phyloP scores from a whole-genome alignment of 2,797 vertebrate species.

The Spondyliosoma cantharus region DNA sequence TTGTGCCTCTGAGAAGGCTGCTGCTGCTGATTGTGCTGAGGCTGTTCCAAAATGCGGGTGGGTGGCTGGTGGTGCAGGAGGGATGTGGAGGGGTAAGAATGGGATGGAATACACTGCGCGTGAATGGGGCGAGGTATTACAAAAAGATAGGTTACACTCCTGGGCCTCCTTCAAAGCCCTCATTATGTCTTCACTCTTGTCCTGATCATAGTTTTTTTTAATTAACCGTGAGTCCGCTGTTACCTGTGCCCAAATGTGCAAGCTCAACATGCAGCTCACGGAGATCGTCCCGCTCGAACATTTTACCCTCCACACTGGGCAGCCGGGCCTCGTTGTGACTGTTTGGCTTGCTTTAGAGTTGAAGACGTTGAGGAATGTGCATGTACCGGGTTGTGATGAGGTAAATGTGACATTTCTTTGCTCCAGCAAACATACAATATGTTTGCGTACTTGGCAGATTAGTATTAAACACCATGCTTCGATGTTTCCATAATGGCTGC shows the following conservation, averaged over 20 bases:
- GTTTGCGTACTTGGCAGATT: no score
- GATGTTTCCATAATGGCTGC: not conserved
- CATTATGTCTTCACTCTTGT: constrained; percentile 22
- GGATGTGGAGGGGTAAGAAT: not conserved
- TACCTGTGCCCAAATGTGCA: constrained; percentile 15
- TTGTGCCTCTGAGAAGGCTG: not conserved
- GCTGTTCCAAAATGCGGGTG: not conserved
- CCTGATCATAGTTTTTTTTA: constrained; percentile 42
- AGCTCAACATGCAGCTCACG: constrained; percentile 2
- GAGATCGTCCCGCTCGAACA: constrained; percentile 3
- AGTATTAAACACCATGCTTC: not conserved
- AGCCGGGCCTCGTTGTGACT: not conserved
- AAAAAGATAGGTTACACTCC: constrained; percentile 19
- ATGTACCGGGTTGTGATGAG: not conserved
- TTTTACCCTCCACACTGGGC: not conserved
- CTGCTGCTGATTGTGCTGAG: not conserved
- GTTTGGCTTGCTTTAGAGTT: not conserved
- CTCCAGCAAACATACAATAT: not conserved
- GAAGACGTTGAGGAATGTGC: not conserved
- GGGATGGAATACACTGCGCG: not conserved
- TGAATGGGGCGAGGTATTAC: constrained; percentile 4
- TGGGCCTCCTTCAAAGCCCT: constrained; percentile 7
- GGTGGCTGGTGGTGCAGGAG: not conserved
- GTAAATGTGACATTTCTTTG: not conserved
- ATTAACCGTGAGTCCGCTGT: constrained; percentile 26